Evolutionary conservation across 2,888 invertebrate genomes (phyloP).

Genomic region (Amitus sp.): DNA sequence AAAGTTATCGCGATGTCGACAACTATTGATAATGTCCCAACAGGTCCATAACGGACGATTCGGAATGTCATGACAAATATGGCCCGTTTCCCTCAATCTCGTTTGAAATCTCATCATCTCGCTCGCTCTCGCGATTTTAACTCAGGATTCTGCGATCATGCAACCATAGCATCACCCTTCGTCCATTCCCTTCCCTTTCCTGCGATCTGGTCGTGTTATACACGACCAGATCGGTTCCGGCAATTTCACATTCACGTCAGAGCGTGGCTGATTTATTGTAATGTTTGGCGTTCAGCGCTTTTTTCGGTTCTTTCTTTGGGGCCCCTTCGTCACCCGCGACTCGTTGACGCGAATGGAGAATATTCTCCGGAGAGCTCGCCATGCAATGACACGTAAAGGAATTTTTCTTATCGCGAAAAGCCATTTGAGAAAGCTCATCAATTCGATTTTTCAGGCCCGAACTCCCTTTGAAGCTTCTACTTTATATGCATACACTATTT

Average conservation of each 20-base stretch:
- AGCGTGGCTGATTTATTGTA: slow-evolving; percentile 56
- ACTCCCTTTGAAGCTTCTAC: too few species aligned
- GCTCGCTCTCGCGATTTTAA: slow-evolving; percentile 29
- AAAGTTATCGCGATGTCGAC: slow-evolving; percentile 49
- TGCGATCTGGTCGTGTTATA: slow-evolving; percentile 54
- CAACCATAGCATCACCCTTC: slow-evolving; percentile 44
- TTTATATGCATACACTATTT: not conserved
- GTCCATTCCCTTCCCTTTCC: slow-evolving; percentile 36
- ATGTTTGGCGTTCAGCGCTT: slow-evolving; percentile 52
- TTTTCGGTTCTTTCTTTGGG: slow-evolving; percentile 30
- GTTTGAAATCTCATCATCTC: slow-evolving; percentile 29
- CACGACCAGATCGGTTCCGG: slow-evolving; percentile 62
- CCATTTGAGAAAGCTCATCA: slow-evolving; percentile 18
- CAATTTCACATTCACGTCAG: slow-evolving; percentile 62
- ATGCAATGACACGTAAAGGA: slow-evolving; percentile 13
- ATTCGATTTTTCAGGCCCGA: slow-evolving; percentile 9
- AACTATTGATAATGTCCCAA: slow-evolving; percentile 60
- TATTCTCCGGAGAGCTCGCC: slow-evolving; percentile 41
- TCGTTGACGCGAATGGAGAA: slow-evolving; percentile 43
- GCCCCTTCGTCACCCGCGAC: slow-evolving; percentile 34
- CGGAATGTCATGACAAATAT: slow-evolving; percentile 63
- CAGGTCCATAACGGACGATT: slow-evolving; percentile 47
- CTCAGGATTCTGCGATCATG: slow-evolving; percentile 41
- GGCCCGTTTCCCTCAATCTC: slow-evolving; percentile 48
- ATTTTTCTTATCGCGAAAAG: slow-evolving; percentile 21